Evolutionary conservation across 2,113 vertebrate species (phyloP).

Genomic region (Pyxicephalus adspersus): DNA sequence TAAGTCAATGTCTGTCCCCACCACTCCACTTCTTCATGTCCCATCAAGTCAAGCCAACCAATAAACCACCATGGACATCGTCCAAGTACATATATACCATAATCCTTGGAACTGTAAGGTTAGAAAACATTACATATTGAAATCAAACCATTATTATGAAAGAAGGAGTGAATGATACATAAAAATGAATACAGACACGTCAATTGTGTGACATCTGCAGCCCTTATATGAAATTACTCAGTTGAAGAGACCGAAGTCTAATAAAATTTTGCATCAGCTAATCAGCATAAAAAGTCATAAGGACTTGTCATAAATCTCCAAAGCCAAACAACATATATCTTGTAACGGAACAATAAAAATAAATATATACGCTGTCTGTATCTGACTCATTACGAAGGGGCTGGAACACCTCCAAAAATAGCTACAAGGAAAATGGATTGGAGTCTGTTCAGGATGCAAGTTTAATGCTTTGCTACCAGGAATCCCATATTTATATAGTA

Average conservation of each 20-base stretch:
- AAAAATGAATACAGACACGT: no score
- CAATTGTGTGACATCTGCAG: neutral
- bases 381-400: slow-evolving; percentile 16
- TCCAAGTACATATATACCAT: no score
- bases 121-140: no score
- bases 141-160: no score
- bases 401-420: slow-evolving; percentile 24
- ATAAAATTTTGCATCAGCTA: slow-evolving; percentile 49
- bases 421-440: slow-evolving; percentile 31
- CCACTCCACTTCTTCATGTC: no score
- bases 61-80: no score
- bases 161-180: no score
- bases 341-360: slow-evolving; percentile 37
- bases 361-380: slow-evolving; percentile 46
- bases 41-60: no score
- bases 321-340: neutral
- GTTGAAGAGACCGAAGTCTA: slow-evolving; percentile 3
- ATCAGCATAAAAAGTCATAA: slow-evolving; percentile 52
- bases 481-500: slow-evolving; percentile 40
- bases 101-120: no score
- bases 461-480: slow-evolving; percentile 9
- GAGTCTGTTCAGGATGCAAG: slow-evolving; percentile 26
- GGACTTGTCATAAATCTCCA: slow-evolving; percentile 32
- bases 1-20: no score
- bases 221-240: neutral